phyloP scores from a whole-genome alignment of 2,888 invertebrate genomes.

The Copidosoma aretas region DNA sequence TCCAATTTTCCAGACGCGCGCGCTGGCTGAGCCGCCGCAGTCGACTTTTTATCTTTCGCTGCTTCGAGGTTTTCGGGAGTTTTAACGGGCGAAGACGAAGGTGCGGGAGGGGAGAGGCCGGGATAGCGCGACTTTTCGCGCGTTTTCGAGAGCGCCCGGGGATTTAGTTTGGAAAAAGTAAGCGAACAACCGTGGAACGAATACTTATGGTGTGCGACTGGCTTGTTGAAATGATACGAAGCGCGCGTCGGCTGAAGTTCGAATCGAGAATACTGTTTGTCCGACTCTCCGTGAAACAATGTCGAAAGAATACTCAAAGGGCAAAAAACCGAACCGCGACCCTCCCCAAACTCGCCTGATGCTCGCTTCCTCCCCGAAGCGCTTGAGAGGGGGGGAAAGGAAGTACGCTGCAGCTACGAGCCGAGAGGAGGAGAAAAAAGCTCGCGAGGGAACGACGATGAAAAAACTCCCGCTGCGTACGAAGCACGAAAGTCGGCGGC shows the following conservation, averaged over 20 bases:
- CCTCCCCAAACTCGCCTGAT: background rate
- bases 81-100: background rate
- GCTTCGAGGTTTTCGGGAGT: conserved; percentile 8
- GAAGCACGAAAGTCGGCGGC: background rate
- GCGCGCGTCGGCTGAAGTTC: no score
- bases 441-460: background rate
- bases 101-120: background rate
- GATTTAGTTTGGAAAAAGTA: no score
- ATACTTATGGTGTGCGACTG: no score
- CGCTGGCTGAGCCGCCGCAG: background rate
- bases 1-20: conserved; percentile 33
- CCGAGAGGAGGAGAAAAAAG: background rate
- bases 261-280: no score
- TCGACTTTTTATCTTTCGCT: background rate
- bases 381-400: no score
- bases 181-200: no score
- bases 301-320: background rate
- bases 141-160: no score
- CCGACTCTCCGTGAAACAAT: no score
- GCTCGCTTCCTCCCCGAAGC: background rate
- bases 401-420: background rate
- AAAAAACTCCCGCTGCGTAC: no score
- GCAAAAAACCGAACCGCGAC: background rate
- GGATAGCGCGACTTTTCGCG: no score
- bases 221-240: no score